A percentile compares a stretch with the other conserved stretches of the same genome.
Conservation (phyloP, 1,140 invertebrate species). For the Zaprionus kolodkinae region DNA sequence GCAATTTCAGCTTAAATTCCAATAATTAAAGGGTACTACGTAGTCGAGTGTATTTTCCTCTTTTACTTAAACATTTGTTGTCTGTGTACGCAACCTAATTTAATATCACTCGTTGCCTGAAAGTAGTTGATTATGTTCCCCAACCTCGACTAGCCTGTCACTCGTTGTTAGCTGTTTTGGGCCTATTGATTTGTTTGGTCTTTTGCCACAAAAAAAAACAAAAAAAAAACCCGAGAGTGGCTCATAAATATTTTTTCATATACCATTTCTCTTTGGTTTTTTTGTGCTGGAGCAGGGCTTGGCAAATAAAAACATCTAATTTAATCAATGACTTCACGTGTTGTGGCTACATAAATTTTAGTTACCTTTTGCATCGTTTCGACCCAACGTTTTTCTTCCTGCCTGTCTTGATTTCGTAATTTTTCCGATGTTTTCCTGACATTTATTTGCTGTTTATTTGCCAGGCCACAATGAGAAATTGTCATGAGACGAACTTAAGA, state of each 20-base stretch:
- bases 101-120: constrained; percentile 47
- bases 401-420: constrained; percentile 70
- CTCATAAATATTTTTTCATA: constrained; percentile 78
- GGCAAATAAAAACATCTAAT: constrained; percentile 68
- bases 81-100: constrained; percentile 69
- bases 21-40: neutral
- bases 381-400: neutral
- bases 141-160: constrained; percentile 57
- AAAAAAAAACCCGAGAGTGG: constrained; percentile 43
- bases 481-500: constrained; percentile 54
- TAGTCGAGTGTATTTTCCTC: constrained; percentile 27
- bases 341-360: constrained; percentile 76
- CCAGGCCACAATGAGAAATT: constrained; percentile 58
- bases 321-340: constrained; percentile 81
- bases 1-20: no score
- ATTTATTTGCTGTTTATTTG: constrained; percentile 70
- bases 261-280: constrained; percentile 56
- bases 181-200: constrained; percentile 53
- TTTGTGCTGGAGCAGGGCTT: constrained; percentile 50
- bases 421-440: constrained; percentile 45
- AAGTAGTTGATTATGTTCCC: constrained; percentile 72
- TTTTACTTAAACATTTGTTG: neutral
- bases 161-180: constrained; percentile 33
- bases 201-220: constrained; percentile 57
- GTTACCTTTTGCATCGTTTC: constrained; percentile 35